Evolutionary conservation across 2,113 vertebrate genomes (phyloP).

Genomic region (Lampris incognitus): DNA sequence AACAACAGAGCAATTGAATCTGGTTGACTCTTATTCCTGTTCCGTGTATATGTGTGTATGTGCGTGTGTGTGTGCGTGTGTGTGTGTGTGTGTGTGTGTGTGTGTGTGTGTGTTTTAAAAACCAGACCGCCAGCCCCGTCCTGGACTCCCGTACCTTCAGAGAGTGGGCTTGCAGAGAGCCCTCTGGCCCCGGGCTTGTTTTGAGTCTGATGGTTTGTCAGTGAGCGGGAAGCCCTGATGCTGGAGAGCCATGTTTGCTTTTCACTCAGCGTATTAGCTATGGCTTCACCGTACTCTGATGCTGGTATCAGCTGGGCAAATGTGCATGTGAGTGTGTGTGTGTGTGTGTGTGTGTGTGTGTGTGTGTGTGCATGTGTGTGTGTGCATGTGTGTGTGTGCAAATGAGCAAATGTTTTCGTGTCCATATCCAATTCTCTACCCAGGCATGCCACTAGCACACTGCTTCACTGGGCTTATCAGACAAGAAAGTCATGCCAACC

Average conservation of each 20-base stretch:
- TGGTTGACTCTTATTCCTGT: conserved; percentile 42
- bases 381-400: conserved; percentile 12
- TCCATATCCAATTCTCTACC: conserved; percentile 33
- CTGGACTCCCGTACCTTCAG: conserved; percentile 27
- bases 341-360: conserved; percentile 4
- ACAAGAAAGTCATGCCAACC: conserved; percentile 38
- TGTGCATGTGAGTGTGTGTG: conserved; percentile 25
- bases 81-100: not conserved
- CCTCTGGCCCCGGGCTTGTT: conserved; percentile 56
- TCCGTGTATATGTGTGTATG: conserved; percentile 23
- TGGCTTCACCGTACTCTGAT: conserved; percentile 71
- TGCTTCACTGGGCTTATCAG: conserved; percentile 70
- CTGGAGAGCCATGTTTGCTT: conserved; percentile 70
- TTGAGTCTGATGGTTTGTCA: conserved; percentile 57
- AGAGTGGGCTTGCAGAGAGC: conserved; percentile 14
- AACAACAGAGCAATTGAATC: conserved; percentile 48
- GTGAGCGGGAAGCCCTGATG: conserved; percentile 71
- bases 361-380: not conserved
- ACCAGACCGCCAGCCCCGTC: conserved; percentile 27
- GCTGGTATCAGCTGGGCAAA: conserved; percentile 74
- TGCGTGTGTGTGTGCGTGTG: conserved; percentile 3
- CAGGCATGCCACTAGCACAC: conserved; percentile 17
- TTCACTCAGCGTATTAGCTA: conserved; percentile 79
- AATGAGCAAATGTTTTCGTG: not conserved
- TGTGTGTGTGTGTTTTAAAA: conserved; percentile 19